Evolutionary conservation across 2,888 invertebrate species (phyloP).

Genomic region (Calameuta pallipes): DNA sequence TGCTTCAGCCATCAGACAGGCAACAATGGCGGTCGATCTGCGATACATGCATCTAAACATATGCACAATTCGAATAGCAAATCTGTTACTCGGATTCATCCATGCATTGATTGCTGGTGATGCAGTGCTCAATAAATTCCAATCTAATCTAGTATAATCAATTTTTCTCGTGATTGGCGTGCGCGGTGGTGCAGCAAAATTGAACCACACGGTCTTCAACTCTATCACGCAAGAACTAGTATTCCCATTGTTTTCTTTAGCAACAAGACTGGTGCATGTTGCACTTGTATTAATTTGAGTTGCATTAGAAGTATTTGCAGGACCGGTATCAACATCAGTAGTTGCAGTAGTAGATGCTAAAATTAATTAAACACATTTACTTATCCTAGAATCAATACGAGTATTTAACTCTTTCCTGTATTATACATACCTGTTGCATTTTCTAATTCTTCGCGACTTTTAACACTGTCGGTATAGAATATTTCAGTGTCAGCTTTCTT

Average conservation of each 20-base stretch:
- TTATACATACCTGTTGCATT: constrained; percentile 43
- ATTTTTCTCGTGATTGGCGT: constrained; percentile 94
- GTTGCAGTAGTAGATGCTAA: constrained; percentile 22
- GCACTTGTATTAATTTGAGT: constrained; percentile 43
- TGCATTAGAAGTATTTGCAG: constrained; percentile 60
- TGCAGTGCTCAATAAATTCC: constrained; percentile 95
- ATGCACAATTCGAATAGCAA: constrained; percentile 86
- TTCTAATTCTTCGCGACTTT: constrained; percentile 64
- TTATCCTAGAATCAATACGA: background rate
- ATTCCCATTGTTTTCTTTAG: constrained; percentile 76
- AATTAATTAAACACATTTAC: background rate
- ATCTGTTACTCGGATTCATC: constrained; percentile 95
- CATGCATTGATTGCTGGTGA: constrained; percentile 97
- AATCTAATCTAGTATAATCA: constrained; percentile 93
- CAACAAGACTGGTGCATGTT: constrained; percentile 49
- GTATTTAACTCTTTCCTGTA: background rate
- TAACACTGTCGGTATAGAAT: constrained; percentile 59
- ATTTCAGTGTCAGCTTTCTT: constrained; percentile 62
- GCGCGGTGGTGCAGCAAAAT: constrained; percentile 96
- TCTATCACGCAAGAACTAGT: constrained; percentile 90
- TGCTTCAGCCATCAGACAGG: constrained; percentile 95
- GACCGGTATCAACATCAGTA: constrained; percentile 65
- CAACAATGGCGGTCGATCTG: constrained; percentile 87
- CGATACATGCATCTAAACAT: constrained; percentile 84
- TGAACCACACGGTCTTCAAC: constrained; percentile 93